Evolutionary conservation across 2,888 invertebrate species (phyloP).

Genomic region (Dascillus cervinus): DNA sequence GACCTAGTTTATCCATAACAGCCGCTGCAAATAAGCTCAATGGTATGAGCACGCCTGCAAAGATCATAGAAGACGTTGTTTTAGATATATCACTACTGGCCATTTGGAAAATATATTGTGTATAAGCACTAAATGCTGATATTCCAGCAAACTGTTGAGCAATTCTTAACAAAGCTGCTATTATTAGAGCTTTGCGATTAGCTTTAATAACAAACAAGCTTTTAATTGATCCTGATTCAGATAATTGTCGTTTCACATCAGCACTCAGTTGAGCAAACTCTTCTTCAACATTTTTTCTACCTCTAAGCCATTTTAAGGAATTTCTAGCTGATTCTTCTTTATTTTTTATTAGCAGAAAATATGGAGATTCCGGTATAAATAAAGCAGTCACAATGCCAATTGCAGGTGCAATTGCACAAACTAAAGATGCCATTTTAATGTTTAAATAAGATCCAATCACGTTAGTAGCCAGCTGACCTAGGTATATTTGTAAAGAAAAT

Average conservation of each 20-base stretch:
- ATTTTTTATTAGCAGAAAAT: conserved; percentile 29
- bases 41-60: conserved; percentile 17
- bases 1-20: conserved; percentile 27
- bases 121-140: conserved; percentile 27
- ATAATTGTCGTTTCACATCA: conserved; percentile 30
- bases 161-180: conserved; percentile 22
- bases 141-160: conserved; percentile 32
- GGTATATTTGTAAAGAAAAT: conserved; percentile 22
- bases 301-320: conserved; percentile 25
- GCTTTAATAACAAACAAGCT: conserved; percentile 27
- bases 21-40: conserved; percentile 17
- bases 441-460: conserved; percentile 42
- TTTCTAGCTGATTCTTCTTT: conserved; percentile 22
- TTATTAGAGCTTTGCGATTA: conserved; percentile 28
- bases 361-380: conserved; percentile 34
- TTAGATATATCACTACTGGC: conserved; percentile 30
- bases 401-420: conserved; percentile 1
- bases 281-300: conserved; percentile 24
- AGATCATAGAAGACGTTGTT: conserved; percentile 28
- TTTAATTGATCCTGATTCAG: conserved; percentile 26
- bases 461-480: conserved; percentile 33
- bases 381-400: conserved; percentile 18
- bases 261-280: conserved; percentile 24
- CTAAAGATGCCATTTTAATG: conserved; percentile 5
- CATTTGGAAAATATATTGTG: conserved; percentile 32